phyloP scores from a whole-genome alignment of 2,113 vertebrate species.

The Varanus salvator region DNA sequence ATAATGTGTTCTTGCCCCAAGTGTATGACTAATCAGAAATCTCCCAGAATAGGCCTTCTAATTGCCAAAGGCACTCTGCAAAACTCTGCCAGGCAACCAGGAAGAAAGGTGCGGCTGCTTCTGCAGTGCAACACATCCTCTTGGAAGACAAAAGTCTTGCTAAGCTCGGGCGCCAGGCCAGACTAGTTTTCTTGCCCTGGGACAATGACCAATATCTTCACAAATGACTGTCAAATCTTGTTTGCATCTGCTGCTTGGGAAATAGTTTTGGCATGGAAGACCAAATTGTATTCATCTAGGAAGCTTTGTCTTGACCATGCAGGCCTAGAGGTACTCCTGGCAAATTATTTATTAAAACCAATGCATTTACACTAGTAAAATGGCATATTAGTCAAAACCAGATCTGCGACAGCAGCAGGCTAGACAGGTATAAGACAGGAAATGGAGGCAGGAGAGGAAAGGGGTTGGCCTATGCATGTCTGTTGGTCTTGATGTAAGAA shows the following conservation, averaged over 20 bases:
- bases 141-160: neutral
- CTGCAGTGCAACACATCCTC: neutral
- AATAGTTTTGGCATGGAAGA: neutral
- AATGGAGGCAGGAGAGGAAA: slow-evolving; percentile 15
- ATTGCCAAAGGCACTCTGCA: neutral
- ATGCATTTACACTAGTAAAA: neutral
- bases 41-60: neutral
- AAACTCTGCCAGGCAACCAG: neutral
- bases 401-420: slow-evolving; percentile 17
- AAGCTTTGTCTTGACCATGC: neutral
- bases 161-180: neutral
- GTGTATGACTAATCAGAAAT: neutral
- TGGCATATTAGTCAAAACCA: slow-evolving; percentile 27
- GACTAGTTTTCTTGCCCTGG: neutral
- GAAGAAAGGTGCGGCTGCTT: neutral
- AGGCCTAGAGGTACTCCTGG: neutral
- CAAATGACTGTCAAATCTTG: neutral
- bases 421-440: slow-evolving; percentile 6
- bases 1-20: neutral
- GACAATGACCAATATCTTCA: neutral
- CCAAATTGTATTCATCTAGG: neutral
- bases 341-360: neutral
- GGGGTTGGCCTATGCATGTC: slow-evolving; percentile 36
- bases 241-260: neutral
- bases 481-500: slow-evolving; percentile 46